Evolutionary conservation across 2,888 invertebrate species (phyloP), one percentile per base, ranked within the genome.

Genomic region (Drosophila eohydei): DNA sequence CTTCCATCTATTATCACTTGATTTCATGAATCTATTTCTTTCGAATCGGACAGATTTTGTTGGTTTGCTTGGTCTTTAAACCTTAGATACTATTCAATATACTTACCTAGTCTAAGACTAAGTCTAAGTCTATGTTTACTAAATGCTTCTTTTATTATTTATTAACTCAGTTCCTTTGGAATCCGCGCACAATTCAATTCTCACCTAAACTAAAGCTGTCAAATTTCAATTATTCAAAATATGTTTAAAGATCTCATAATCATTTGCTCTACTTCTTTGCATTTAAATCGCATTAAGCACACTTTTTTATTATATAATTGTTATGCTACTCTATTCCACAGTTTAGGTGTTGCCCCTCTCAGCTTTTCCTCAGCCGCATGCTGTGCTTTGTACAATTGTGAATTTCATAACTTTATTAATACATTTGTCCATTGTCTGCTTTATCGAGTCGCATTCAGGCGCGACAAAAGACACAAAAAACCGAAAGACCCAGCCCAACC

Each of bases 331-430:
- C 43, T 36, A 43, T 30, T 44, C 12, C 26, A 2, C 26, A n/a
- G 2, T 43, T 32, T 7, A 30, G 12, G 9, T 5, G 11, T 4
- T 4, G 21, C 11, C 2, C 38, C 43, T 8, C 9, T 14, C 12
- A 8, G 11, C 16, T 2, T 9, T 44, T 14, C 16, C 59, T 14
- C 36, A 21, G 14, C n/a, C 52, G 38, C 54, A 40, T 50, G 41
- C 48, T 57, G 60, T 60, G 21, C 34, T 57, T 51, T 60, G 58
- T 28, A 69, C 76, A 79, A 79, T 76, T 74, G 75, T 56, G 44
- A 71, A 71, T 83, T 83, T 83, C 89, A 83, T 83, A 83, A 89
- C 84, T 87, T 89, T 89, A 83, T 83, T 83, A 83, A 83, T 72
- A 87, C 81, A 87, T 81, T 78, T 87, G 78, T 62, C 74, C 81